Evolutionary conservation across 1,140 invertebrate genomes (phyloP).

Genomic region (Cydia amplana): DNA sequence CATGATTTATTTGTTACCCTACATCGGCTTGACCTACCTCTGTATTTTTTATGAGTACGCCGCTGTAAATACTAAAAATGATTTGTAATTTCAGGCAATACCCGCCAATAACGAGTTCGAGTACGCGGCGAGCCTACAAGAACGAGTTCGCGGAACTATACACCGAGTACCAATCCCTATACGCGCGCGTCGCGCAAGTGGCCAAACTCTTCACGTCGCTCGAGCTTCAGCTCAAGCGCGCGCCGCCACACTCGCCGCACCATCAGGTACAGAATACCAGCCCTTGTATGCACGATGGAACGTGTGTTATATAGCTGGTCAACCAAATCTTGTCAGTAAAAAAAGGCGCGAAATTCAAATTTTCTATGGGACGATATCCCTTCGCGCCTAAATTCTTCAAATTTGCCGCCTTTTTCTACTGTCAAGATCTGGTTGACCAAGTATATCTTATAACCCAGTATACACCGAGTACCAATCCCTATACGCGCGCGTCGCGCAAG

Average conservation of each 20-base stretch:
- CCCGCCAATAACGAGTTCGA: constrained; percentile 85
- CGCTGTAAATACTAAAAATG: neutral
- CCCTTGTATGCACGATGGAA: no score
- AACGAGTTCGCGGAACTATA: constrained; percentile 93
- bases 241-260: constrained; percentile 71
- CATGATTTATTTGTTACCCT: neutral
- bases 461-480: constrained; percentile 65
- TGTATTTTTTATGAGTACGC: neutral
- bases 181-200: constrained; percentile 87
- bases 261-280: constrained; percentile 71
- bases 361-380: no score
- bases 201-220: constrained; percentile 87
- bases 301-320: no score
- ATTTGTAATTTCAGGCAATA: constrained; percentile 83
- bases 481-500: constrained; percentile 87
- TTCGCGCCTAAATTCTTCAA: no score
- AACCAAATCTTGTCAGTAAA: no score
- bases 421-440: no score
- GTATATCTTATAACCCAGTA: no score
- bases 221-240: constrained; percentile 83
- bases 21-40: neutral
- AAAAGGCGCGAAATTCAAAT: no score
- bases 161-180: constrained; percentile 88
- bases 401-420: no score
- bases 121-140: constrained; percentile 92